These are phyloP conservation scores for Halictus ligatus DNA, from an alignment of 2,888 invertebrate genomes.

Conservation along the genomic window DNA sequence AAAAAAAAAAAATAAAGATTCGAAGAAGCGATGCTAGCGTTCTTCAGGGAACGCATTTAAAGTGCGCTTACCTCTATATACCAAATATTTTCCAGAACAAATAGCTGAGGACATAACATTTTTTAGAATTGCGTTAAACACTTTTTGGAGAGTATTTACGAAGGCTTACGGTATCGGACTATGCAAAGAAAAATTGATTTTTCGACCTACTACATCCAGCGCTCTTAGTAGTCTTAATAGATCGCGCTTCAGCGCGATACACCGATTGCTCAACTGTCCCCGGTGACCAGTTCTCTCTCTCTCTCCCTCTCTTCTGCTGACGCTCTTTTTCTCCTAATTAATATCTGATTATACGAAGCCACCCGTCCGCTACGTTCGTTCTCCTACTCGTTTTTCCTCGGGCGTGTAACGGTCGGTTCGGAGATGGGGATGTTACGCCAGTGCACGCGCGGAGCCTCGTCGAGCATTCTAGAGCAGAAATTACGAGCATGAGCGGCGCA, in stretches of 20 bases:
- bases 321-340: slow-evolving; percentile 45
- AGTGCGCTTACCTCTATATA: too few species aligned
- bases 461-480: slow-evolving; percentile 33
- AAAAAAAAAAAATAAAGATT: too few species aligned
- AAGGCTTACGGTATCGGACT: background rate
- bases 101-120: too few species aligned
- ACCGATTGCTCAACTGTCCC: background rate
- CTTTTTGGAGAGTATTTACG: background rate
- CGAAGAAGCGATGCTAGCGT: too few species aligned
- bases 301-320: background rate
- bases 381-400: slow-evolving; percentile 20
- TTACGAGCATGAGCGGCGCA: slow-evolving; percentile 26
- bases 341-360: slow-evolving; percentile 24
- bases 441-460: slow-evolving; percentile 24
- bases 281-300: background rate
- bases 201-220: background rate
- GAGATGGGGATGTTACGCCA: slow-evolving; percentile 7
- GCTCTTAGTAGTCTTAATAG: too few species aligned
- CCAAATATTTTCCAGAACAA: too few species aligned
- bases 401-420: slow-evolving; percentile 34
- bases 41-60: too few species aligned
- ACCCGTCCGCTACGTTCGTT: background rate
- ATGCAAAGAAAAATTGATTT: background rate
- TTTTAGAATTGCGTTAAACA: too few species aligned
- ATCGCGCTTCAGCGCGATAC: background rate